Evolutionary conservation across 2,797 vertebrate species (phyloP), one percentile per base, ranked within the genome.

Genomic region (Mormyrus proboscirostris): DNA sequence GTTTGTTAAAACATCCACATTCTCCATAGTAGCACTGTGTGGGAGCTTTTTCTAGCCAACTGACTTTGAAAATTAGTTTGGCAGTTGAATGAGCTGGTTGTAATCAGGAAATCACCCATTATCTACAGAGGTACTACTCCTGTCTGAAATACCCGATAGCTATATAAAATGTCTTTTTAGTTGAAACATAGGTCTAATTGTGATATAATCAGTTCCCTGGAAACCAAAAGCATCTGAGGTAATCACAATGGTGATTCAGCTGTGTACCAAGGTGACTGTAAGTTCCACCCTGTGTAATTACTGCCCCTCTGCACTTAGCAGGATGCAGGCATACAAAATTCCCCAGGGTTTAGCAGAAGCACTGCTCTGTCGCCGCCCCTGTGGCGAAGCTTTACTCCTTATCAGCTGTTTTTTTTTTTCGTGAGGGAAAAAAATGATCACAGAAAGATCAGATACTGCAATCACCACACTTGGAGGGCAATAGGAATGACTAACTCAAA

Each of bases 121-220:
- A 16, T 41, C 33, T 41, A 19, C 38, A n/a, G 47, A 4, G 8
- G n/a, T 22, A 84, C 0, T 47, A 50, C 41, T 22, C n/a, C 41
- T 84, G 41, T 47, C 79, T 50, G 44, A 84, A 84, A 76, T 47
- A 22, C 79, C 79, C 79, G 1, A 47, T 84, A 84, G n/a, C 47
- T 84, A 19, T 50, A 10, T 47, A 50, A 47, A 84, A 50, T 84
- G 79, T 49, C 5, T 83, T 9, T 8, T 47, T 89, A 76, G 19
- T 25, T 85, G 79, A 62, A 4, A 50, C 10, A 79, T 84, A 9
- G 22, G 53, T 65, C n/a, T 41, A 4, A 29, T 55, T 49, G 38
- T 88, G 57, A 89, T 89, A 57, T 85, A 50, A 62, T 89, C 79
- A 33, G 41, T 47, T 47, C n/a, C 44, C 19, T 65, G 55, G 53